A percentile compares a stretch with the other conserved stretches of the same genome.
Evolutionary conservation across 2,797 vertebrate species (phyloP).

Genomic region (Diplodus puntazzo): DNA sequence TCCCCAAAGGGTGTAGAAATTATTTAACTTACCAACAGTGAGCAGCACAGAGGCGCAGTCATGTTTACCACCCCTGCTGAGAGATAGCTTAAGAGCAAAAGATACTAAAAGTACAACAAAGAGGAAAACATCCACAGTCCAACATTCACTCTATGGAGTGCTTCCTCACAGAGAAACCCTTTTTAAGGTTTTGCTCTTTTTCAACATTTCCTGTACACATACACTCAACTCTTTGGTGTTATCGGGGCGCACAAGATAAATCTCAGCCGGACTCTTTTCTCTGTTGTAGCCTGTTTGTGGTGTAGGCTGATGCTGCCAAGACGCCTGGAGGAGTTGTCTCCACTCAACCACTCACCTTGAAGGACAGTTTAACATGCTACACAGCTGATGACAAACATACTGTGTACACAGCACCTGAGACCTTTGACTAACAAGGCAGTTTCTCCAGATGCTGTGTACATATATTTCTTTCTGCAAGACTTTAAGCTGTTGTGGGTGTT

Average conservation of each 20-base stretch:
- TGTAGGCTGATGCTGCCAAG: conserved; percentile 13
- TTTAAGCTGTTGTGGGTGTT: neutral
- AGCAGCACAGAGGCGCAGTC: conserved; percentile 1
- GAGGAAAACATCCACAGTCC: neutral
- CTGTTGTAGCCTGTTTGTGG: neutral
- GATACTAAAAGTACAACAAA: neutral
- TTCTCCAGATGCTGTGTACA: neutral
- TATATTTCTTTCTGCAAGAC: neutral
- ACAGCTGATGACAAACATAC: neutral
- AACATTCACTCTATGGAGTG: neutral
- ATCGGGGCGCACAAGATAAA: neutral
- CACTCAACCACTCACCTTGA: neutral
- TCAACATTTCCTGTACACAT: conserved; percentile 13
- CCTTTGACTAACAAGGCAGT: neutral
- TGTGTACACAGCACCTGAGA: neutral
- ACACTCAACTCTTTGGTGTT: neutral
- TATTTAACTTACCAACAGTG: conserved; percentile 22
- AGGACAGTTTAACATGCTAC: neutral
- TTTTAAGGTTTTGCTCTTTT: conserved; percentile 12
- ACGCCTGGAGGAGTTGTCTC: conserved; percentile 6
- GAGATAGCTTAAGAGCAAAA: conserved; percentile 17
- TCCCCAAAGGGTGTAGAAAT: conserved; percentile 3
- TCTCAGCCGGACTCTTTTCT: neutral
- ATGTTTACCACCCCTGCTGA: conserved; percentile 24
- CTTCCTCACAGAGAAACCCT: neutral